Evolutionary conservation across 2,888 invertebrate genomes (phyloP).

Genomic region (Sminthurides aquaticus): DNA sequence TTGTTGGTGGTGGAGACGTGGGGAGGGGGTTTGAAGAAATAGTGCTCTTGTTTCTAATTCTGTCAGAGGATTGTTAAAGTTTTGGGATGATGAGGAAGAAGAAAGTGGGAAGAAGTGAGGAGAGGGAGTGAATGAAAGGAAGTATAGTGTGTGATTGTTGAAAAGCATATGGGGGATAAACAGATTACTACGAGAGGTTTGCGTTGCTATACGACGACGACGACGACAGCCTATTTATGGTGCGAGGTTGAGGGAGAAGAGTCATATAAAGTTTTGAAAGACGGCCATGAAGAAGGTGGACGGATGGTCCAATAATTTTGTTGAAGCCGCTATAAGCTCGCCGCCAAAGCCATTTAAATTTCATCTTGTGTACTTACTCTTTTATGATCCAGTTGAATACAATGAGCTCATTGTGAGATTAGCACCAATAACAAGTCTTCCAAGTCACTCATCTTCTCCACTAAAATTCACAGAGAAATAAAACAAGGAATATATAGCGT

Average conservation of each 20-base stretch:
- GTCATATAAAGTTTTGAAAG: neutral
- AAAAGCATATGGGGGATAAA: no score
- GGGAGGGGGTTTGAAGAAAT: neutral
- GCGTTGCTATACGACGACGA: neutral
- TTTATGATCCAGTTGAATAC: neutral
- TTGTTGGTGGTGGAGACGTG: neutral
- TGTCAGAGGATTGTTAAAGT: neutral
- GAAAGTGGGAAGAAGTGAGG: no score
- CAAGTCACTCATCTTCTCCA: neutral
- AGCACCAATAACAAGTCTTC: constrained; percentile 4
- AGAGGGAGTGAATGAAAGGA: neutral
- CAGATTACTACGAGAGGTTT: no score
- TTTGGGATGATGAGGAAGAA: neutral
- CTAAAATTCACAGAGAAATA: constrained; percentile 1
- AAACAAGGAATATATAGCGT: neutral
- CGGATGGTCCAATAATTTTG: constrained; percentile 17
- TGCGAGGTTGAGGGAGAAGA: no score
- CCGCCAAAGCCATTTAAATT: constrained; percentile 23
- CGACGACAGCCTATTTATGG: neutral
- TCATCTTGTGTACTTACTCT: neutral
- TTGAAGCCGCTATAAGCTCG: constrained; percentile 1
- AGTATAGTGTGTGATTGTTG: no score
- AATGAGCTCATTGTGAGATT: constrained; percentile 7
- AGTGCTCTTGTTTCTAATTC: neutral
- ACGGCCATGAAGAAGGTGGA: constrained; percentile 7